Evolutionary conservation across 2,797 vertebrate species (phyloP), one percentile per base, ranked within the genome.

Genomic region (Holocentrus rufus): DNA sequence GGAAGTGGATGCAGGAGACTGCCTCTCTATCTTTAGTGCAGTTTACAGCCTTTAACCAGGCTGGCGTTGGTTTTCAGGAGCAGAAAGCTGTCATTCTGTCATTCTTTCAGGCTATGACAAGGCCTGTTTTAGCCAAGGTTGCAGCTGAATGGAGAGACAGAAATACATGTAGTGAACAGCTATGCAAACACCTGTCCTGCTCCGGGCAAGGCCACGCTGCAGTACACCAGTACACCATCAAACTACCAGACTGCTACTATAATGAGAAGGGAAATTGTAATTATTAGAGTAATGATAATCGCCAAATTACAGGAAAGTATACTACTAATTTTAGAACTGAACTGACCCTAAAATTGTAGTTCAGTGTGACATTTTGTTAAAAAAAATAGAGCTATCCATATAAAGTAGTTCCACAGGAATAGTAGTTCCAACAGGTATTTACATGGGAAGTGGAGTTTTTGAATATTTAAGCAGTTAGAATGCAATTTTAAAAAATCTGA

Each of bases 131-230:
- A 88, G 87, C 72, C 57, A 25, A 5, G 74, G 76, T 77, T 88
- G 47, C 76, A 74, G 79, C 62, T 57, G 63, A 78, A 71, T 22
- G 34, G 59, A 62, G 27, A 57, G 84, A 84, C 84, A 87, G 71
- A 88, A 90, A 90, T 90, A 87, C 69, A 77, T 77, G 74, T 77
- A 81, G 75, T 58, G 82, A 85, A 56, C 70, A 82, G 86, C 76
- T 87, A 61, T 65, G 74, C 56, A 74, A 36, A 86, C 88, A 89
- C 90, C 88, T 91, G 89, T 87, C 88, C 86, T 72, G 69, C 69
- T 75, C 78, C 47, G 61, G 44, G 8, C 65, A 76, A 76, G 62
- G 76, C 39, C 58, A 56, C 23, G n/a, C 36, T 42, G 59, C 53
- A 57, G 34, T 46, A 56, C n/a, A n/a, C n/a, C n/a, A 59, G 73